Conservation (phyloP, 2,113 vertebrate genomes). For the Pseudorectes ferrugineus region DNA sequence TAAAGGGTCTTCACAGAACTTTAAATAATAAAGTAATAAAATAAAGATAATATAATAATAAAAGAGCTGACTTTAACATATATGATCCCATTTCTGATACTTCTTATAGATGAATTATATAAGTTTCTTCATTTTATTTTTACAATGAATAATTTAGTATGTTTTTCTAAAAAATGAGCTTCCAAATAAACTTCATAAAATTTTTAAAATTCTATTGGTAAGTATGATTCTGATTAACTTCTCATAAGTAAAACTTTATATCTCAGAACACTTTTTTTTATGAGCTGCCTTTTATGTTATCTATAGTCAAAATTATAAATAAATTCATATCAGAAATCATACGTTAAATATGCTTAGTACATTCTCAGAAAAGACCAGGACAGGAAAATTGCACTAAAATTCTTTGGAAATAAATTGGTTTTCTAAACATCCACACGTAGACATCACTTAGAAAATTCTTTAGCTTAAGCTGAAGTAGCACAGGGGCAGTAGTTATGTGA, state of each 20-base stretch:
- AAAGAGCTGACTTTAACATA: neutral
- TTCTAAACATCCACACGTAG: fast-evolving
- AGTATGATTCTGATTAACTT: neutral
- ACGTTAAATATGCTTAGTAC: neutral
- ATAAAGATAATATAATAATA: neutral
- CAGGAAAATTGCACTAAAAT: neutral
- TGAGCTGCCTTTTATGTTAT: neutral
- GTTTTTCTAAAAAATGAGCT: neutral
- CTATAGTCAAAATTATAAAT: neutral
- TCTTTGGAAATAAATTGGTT: neutral
- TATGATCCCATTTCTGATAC: neutral
- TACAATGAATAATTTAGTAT: neutral
- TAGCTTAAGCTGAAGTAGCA: no score
- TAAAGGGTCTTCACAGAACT: neutral
- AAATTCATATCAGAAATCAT: neutral
- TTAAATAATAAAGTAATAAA: neutral
- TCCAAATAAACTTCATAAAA: neutral
- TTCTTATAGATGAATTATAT: neutral
- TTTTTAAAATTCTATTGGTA: neutral
- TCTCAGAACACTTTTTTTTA: neutral
- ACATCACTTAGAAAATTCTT: neutral
- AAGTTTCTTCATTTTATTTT: neutral
- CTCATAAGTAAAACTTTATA: neutral
- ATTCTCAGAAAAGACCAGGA: neutral
- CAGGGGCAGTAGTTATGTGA: no score